These are phyloP conservation scores for Thaleichthys pacificus DNA, from an alignment of 2,797 vertebrate genomes.

Conservation along the genomic window DNA sequence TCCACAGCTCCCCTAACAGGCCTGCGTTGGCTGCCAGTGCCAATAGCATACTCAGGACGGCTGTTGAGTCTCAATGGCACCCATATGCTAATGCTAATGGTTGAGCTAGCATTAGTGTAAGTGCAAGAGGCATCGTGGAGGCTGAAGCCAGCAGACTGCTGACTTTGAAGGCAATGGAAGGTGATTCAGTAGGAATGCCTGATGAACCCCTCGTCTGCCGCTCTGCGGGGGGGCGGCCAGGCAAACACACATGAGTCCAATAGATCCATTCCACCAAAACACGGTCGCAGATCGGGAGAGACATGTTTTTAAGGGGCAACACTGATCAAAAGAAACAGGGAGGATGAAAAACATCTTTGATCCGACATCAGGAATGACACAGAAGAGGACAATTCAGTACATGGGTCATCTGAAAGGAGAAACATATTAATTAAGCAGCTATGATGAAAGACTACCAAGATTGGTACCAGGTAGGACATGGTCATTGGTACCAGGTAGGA, in stretches of 20 bases:
- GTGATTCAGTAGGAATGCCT: slow-evolving; percentile 25
- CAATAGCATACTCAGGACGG: background rate
- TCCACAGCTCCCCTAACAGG: background rate
- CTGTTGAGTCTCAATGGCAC: background rate
- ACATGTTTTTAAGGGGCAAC: slow-evolving; percentile 8
- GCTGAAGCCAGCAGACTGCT: background rate
- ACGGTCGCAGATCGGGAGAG: slow-evolving; percentile 15
- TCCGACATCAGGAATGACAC: slow-evolving; percentile 12
- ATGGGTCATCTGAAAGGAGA: slow-evolving; percentile 5
- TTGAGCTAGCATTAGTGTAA: background rate
- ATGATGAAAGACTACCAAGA: background rate
- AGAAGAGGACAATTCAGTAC: background rate
- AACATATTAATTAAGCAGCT: background rate
- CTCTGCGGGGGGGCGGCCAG: slow-evolving; percentile 26
- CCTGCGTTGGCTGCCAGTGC: background rate
- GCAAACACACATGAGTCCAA: slow-evolving; percentile 30
- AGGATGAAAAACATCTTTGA: slow-evolving; percentile 20
- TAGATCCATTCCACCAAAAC: slow-evolving; percentile 29
- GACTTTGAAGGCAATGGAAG: slow-evolving; percentile 30
- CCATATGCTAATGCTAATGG: background rate
- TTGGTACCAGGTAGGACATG: background rate
- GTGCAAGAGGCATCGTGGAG: background rate
- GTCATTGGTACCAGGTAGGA: no score
- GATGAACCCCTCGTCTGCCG: slow-evolving; percentile 22
- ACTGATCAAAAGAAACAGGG: slow-evolving; percentile 28